Evolutionary conservation across 1,140 invertebrate species (phyloP).

Genomic region (Stratiolaelaps scimitus): DNA sequence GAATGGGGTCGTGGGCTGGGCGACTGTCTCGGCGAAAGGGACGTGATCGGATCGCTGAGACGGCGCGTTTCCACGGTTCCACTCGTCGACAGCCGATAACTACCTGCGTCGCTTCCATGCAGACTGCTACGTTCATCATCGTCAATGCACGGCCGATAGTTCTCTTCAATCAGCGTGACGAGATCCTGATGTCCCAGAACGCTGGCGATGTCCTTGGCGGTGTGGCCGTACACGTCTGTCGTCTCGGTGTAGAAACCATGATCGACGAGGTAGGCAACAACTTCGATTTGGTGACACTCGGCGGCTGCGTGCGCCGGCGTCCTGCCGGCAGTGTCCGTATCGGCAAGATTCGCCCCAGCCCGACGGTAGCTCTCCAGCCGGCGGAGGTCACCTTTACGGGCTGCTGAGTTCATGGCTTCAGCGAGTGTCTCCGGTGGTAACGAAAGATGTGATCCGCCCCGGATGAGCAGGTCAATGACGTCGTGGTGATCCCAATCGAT

Average conservation of each 20-base stretch:
- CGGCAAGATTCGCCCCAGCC: constrained; percentile 53
- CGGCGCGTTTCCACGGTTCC: neutral
- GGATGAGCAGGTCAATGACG: constrained; percentile 42
- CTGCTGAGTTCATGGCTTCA: constrained; percentile 39
- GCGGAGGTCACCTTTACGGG: constrained; percentile 43
- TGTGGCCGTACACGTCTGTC: constrained; percentile 35
- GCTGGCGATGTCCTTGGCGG: constrained; percentile 34
- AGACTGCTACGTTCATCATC: constrained; percentile 19
- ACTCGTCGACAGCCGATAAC: neutral
- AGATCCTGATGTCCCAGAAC: constrained; percentile 31
- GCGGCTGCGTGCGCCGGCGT: constrained; percentile 37
- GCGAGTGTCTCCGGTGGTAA: constrained; percentile 51
- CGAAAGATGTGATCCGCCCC: constrained; percentile 50
- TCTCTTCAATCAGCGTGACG: constrained; percentile 28
- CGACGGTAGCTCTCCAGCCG: constrained; percentile 49
- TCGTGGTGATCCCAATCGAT: constrained; percentile 38
- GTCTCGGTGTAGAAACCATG: constrained; percentile 27
- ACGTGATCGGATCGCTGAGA: constrained; percentile 3
- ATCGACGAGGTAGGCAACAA: constrained; percentile 33
- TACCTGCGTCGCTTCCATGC: neutral
- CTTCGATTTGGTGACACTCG: constrained; percentile 33
- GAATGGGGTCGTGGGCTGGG: neutral
- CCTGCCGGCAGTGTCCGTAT: constrained; percentile 38
- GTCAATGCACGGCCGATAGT: neutral
- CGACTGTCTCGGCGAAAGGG: constrained; percentile 5